phyloP scores from a whole-genome alignment of 1,140 invertebrate species.

The Lamellibrachia luymesi region DNA sequence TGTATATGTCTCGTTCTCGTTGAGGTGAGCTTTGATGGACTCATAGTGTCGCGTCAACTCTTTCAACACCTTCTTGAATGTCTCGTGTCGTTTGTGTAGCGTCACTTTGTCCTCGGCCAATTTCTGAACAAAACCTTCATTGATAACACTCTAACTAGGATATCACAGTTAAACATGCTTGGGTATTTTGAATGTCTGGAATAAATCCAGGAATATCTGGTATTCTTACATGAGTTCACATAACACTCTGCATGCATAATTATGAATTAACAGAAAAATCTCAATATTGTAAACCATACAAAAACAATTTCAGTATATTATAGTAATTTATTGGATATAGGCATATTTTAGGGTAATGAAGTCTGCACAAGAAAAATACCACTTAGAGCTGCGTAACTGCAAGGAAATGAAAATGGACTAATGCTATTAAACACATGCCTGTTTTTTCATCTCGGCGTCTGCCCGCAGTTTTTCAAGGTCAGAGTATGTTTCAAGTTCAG shows the following conservation, averaged over 20 bases:
- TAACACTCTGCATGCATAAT: no score
- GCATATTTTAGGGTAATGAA: no score
- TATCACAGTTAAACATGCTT: no score
- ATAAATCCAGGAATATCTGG: slow-evolving; percentile 8
- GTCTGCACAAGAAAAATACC: no score
- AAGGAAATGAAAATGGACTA: no score
- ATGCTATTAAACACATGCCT: slow-evolving; percentile 33
- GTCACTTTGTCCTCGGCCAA: slow-evolving; percentile 56
- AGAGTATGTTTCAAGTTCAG: slow-evolving; percentile 58
- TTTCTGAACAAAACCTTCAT: slow-evolving; percentile 37
- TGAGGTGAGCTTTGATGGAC: slow-evolving; percentile 61
- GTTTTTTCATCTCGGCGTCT: slow-evolving; percentile 58
- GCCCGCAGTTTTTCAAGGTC: slow-evolving; percentile 59
- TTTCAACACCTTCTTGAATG: slow-evolving; percentile 49
- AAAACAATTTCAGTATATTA: no score
- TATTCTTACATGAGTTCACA: no score
- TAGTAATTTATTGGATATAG: no score
- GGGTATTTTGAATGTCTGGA: no score
- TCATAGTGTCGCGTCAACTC: slow-evolving; percentile 56
- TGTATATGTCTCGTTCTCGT: slow-evolving; percentile 69
- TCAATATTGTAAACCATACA: no score
- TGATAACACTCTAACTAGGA: neutral
- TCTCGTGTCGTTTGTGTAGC: slow-evolving; percentile 46
- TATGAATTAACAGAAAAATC: no score
- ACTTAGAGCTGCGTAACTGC: neutral